These are phyloP conservation scores for Trichoplusia ni DNA, from an alignment of 1,140 invertebrate species.

Conservation along the genomic window DNA sequence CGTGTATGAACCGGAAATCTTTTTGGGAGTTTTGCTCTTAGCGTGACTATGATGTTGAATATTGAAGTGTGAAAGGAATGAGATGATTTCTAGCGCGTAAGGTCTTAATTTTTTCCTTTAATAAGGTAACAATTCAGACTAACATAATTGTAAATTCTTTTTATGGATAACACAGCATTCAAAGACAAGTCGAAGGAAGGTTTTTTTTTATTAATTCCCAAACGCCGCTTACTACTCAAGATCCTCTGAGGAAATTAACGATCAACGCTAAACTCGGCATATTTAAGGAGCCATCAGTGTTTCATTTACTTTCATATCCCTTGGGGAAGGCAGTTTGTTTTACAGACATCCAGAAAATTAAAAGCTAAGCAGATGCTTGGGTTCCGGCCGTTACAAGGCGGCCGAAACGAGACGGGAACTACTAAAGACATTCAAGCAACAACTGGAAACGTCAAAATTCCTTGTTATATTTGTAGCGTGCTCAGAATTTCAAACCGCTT, in stretches of 20 bases:
- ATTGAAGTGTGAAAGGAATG: no score
- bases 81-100: no score
- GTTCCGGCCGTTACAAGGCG: constrained; percentile 15
- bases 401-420: constrained; percentile 23
- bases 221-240: constrained; percentile 27
- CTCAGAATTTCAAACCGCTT: constrained; percentile 37
- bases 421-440: constrained; percentile 34
- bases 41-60: neutral
- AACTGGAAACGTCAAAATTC: constrained; percentile 39
- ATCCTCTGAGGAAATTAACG: constrained; percentile 45
- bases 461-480: constrained; percentile 42
- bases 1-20: neutral
- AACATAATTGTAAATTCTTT: no score
- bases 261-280: constrained; percentile 38
- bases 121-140: no score
- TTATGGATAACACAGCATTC: no score
- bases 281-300: constrained; percentile 39
- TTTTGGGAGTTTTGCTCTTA: neutral
- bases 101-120: no score
- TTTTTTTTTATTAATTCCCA: constrained; percentile 14
- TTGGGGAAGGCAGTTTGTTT: constrained; percentile 36
- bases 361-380: constrained; percentile 36
- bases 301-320: constrained; percentile 39
- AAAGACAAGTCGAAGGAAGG: constrained; percentile 10
- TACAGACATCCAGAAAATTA: constrained; percentile 45